Conservation (phyloP, 2,113 vertebrate species). For the Labrus mixtus region DNA sequence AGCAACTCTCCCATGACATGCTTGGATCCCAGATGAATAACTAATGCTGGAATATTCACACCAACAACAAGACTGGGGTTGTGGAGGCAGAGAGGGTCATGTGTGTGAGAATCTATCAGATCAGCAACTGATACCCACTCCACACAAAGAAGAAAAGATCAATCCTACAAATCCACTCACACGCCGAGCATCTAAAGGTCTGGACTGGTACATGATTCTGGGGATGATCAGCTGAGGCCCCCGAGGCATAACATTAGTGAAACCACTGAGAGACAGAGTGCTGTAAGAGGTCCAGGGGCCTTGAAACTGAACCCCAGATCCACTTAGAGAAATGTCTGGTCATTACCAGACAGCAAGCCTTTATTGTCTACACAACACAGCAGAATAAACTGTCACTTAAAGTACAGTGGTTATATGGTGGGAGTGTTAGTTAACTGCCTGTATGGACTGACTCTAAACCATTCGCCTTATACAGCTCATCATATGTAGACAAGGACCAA, state of each 20-base stretch:
- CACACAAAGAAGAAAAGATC: conserved; percentile 19
- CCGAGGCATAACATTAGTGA: conserved; percentile 37
- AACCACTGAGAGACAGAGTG: conserved; percentile 39
- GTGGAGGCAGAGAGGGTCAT: background rate
- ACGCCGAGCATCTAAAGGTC: conserved; percentile 20
- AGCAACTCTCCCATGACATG: conserved; percentile 50
- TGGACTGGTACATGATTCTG: conserved; percentile 9
- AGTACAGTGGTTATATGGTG: conserved; percentile 31
- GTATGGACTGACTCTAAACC: background rate
- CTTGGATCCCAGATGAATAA: conserved; percentile 59
- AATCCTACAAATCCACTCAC: conserved; percentile 17
- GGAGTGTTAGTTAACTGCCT: background rate
- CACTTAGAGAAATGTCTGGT: conserved; percentile 31
- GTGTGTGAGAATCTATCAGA: background rate
- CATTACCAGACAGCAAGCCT: background rate
- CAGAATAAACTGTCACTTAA: background rate
- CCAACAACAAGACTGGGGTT: conserved; percentile 11
- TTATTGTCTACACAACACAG: conserved; percentile 14
- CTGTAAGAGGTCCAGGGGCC: conserved; percentile 17
- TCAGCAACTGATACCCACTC: background rate
- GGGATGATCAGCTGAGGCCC: conserved; percentile 34
- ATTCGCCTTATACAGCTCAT: background rate
- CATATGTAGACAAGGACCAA: background rate
- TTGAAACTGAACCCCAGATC: conserved; percentile 49
- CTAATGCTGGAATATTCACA: conserved; percentile 31